Base-by-base conservation (phyloP, 2,888 invertebrate genomes). In the Falcaria lacertinaria region DNA sequence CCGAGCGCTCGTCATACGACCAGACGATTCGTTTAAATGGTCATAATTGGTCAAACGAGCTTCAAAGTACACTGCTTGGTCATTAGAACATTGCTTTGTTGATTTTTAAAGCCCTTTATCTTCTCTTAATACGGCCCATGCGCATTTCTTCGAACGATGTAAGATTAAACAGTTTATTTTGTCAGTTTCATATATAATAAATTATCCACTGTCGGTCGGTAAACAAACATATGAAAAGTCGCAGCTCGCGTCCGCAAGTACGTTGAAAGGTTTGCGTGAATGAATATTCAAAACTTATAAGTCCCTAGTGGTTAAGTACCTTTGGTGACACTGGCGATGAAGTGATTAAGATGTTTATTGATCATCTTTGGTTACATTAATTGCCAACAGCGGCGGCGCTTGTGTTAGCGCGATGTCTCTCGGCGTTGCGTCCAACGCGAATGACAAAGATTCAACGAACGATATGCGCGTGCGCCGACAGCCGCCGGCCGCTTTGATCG, bases 311-410 rank as follows among this genome's bases (percentile, higher is more conserved):
- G 74, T 80, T 79, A 77, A 80, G 78, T 75, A 73, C 77, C 64
- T 67, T 57, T 64, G 68, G 70, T 79, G 84, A 84, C 85, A 75
- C 71, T 70, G 68, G 69, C 76, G 88, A 89, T 89, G 83, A 81
- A 82, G 80, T 83, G 88, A 89, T 89, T 86, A 87, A 85, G 78
- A 74, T 82, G 80, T 84, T 85, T 87, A 88, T 86, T 88, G 84
- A 88, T 88, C 87, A 87, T 88, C 84, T 84, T 84, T 73, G 69
- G 78, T 74, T 73, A 76, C 84, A 81, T 84, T 88, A 88, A 88
- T 87, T 87, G 88, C 87, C 78, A 78, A 74, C 79, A 75, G 75
- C 79, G 80, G 83, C 86, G 82, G 83, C 80, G 80, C 81, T 75
- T 80, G 76, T 78, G 76, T 69, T 72, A 69, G 69, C 67, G 66